Base-by-base conservation (phyloP, 2,888 invertebrate species). In the Drosophila nr. medialis region DNA sequence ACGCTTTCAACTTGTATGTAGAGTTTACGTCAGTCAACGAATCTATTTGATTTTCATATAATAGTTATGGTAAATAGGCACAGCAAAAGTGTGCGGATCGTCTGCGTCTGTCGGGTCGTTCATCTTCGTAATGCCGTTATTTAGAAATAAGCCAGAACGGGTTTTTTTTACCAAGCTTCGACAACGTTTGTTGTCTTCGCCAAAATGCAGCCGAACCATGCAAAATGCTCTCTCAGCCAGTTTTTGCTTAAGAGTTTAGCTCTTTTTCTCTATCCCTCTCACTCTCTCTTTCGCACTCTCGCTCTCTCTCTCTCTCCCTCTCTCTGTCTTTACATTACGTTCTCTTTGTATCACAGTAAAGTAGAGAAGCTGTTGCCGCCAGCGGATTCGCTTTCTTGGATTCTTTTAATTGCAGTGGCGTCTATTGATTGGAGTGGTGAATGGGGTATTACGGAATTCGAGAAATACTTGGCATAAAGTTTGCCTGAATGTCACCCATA, bases 41-140 rank as follows among this genome's bases (percentile, higher is more conserved):
- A 15, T 15, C 8, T 38, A 62, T 62, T 50, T 62, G 62, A 59
- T 38, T 64, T 76, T 64, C 61, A 42, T 58, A 59, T 65, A 65
- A 56, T 45, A 68, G 29, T 48, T 64, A 68, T 81, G 79, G 64
- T 74, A 68, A 69, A 69, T 86, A 75, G 85, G 80, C 85, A 81
- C 71, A 74, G 80, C 72, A 74, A 80, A 76, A 82, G 72, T 81
- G 84, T 89, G 85, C 75, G 63, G 75, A 73, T 77, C 66, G 89
- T 90, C 89, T 66, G 79, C 53, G 74, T 71, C 72, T 65, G 56
- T 85, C 72, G 72, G 90, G 90, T 81, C 89, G 86, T 86, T 86
- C 90, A 90, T 90, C 86, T 86, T 90, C 90, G 81, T 73, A 81
- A 86, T 91, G 90, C 91, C 91, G 90, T 90, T 90, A 91, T 86